Base-by-base conservation (phyloP, 2,888 invertebrate species). In the Polydrusus pterygomalis region DNA sequence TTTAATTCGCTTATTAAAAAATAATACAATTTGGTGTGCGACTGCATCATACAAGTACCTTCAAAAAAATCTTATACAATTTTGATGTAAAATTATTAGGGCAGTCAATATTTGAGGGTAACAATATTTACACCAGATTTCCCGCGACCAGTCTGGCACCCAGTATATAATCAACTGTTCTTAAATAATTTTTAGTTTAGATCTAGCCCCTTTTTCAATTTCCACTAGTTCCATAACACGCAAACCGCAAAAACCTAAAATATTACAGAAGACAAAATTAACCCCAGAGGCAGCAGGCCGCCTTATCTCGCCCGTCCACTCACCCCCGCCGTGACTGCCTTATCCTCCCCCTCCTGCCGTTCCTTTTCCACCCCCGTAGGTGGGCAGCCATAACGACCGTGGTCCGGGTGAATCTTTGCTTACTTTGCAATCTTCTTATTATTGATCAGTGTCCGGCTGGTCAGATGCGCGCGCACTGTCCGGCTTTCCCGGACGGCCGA, bases 371-470 rank as follows among this genome's bases (percentile, higher is more conserved):
- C 30, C 69, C 71, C 69, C 73, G 70, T 74, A 74, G 74, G 78
- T 77, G 71, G 76, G 77, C 77, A 76, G 79, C 72, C 74, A 73
- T 79, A 79, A 77, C 77, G 79, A 77, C 78, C 72, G 73, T 74
- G 74, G 77, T 78, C 78, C 77, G 77, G 76, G 79, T 76, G 82
- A 83, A 82, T 82, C 83, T 88, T 88, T 88, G 88, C 88, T 88
- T 88, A 88, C 88, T 88, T 88, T 88, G 87, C 88, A 87, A 88
- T 88, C 88, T 88, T 88, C 87, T 88, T 88, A 88, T 87, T 88
- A 88, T 88, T 87, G 88, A 88, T 88, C 87, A 88, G 87, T 87
- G 87, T 87, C 88, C 88, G 85, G 86, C 84, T 87, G 88, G 87
- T 87, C 87, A 87, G 81, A 83, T 85, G 87, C 87, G 87, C 87